Evolutionary conservation across 2,113 vertebrate species (phyloP).

Genomic region (Mesoclemmys tuberculata): DNA sequence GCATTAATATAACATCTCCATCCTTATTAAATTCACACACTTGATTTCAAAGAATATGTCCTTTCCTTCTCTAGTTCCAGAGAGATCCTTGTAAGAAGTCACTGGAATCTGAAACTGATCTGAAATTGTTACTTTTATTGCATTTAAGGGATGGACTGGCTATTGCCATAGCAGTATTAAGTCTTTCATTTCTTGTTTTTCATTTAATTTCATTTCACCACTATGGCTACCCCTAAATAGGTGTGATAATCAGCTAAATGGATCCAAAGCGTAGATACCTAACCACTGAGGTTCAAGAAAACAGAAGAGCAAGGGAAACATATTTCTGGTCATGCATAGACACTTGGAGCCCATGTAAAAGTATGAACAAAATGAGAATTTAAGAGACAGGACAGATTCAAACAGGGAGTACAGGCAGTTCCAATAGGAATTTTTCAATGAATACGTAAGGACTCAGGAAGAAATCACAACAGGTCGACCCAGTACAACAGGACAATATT

Average conservation of each 20-base stretch:
- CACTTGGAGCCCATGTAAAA: not conserved
- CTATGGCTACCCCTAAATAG: not conserved
- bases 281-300: not conserved
- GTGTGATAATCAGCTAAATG: fast-evolving
- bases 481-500: not conserved
- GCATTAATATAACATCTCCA: not conserved
- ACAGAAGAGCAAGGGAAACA: not conserved
- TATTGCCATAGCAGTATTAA: not conserved
- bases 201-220: not conserved
- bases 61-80: not conserved
- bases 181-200: not conserved
- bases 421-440: not conserved
- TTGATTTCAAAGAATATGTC: too few species aligned
- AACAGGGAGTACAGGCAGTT: not conserved
- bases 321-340: not conserved
- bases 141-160: not conserved
- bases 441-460: not conserved
- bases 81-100: not conserved
- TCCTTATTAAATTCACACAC: too few species aligned
- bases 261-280: not conserved
- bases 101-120: not conserved
- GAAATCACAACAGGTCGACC: not conserved
- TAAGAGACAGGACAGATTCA: not conserved
- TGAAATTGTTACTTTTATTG: not conserved
- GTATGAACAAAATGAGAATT: not conserved